Percentiles rank a stretch among this genome's conserved stretches.
These are phyloP conservation scores for Trissolcus japonicus DNA, from an alignment of 2,888 invertebrate species.

Conservation along the genomic window DNA sequence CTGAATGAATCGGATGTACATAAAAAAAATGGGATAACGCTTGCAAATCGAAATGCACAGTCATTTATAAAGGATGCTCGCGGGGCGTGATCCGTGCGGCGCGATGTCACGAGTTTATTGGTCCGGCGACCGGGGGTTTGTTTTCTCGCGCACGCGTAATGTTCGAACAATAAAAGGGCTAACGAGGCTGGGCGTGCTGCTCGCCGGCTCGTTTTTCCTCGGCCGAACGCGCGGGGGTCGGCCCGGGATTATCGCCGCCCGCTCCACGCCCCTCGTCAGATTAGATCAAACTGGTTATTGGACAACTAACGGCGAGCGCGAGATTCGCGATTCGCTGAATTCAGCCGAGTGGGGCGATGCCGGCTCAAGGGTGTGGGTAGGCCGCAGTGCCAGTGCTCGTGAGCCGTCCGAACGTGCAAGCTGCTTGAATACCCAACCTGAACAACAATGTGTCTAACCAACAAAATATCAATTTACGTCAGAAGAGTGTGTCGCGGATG, in stretches of 20 bases:
- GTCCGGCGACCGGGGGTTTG: conserved; percentile 21
- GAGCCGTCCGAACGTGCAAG: conserved; percentile 68
- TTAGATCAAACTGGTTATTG: conserved; percentile 7
- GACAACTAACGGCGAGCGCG: not conserved
- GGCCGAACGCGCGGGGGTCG: not conserved
- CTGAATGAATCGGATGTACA: conserved; percentile 39
- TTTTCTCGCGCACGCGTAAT: conserved; percentile 23
- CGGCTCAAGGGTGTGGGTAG: conserved; percentile 67
- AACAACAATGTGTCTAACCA: not conserved
- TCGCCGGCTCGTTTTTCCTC: conserved; percentile 4
- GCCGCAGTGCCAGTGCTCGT: conserved; percentile 64
- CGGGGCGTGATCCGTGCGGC: conserved; percentile 13
- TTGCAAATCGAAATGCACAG: conserved; percentile 41
- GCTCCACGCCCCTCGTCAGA: not conserved
- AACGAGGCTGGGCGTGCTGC: conserved; percentile 28
- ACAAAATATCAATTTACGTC: not conserved
- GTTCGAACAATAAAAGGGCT: conserved; percentile 21
- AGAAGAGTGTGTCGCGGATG: no score
- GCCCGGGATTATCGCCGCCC: conserved; percentile 8
- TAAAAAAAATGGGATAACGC: conserved; percentile 36
- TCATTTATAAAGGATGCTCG: conserved; percentile 50
- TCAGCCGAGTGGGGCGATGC: conserved; percentile 32
- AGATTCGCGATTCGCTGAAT: conserved; percentile 25
- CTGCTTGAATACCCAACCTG: conserved; percentile 25
- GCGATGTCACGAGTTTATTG: conserved; percentile 21